phyloP scores from a whole-genome alignment of 92 coral and sea anemone genomes.

The Siderastrea radians region DNA sequence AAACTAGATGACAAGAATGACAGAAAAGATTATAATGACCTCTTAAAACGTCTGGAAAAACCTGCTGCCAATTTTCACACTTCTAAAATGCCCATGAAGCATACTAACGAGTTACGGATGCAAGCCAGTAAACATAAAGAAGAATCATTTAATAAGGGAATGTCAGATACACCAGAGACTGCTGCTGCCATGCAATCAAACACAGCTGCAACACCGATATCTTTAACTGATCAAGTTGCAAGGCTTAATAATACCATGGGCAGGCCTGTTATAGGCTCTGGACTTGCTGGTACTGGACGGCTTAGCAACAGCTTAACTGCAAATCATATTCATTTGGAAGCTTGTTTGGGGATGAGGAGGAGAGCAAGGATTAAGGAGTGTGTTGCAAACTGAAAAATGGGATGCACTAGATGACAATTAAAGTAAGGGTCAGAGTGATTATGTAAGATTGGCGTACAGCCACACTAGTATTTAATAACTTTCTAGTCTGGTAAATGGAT shows the following conservation, averaged over 20 bases:
- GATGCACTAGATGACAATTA: neutral
- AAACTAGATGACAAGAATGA: slow-evolving; percentile 26
- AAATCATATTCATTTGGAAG: slow-evolving; percentile 13
- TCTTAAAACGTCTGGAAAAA: slow-evolving; percentile 73
- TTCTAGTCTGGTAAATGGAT: too few species aligned
- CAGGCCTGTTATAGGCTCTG: slow-evolving; percentile 77
- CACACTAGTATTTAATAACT: too few species aligned
- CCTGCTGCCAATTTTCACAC: slow-evolving; percentile 8
- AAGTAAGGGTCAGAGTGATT: neutral
- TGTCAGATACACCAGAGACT: neutral
- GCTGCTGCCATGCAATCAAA: neutral
- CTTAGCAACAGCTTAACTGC: slow-evolving; percentile 4
- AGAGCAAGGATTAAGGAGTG: neutral
- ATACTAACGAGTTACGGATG: neutral
- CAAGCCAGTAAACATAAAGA: neutral
- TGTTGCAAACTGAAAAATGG: neutral
- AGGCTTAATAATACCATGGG: slow-evolving; percentile 47
- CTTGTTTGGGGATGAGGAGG: slow-evolving; percentile 27
- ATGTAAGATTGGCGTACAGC: too few species aligned
- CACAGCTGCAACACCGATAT: neutral
- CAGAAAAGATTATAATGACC: slow-evolving; percentile 71
- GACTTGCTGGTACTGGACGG: slow-evolving; percentile 43
- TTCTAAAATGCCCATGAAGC: slow-evolving; percentile 12
- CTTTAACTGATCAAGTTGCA: neutral
- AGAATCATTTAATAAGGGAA: neutral